Conservation (phyloP, 2,888 invertebrate genomes). For the Antitype chi region DNA sequence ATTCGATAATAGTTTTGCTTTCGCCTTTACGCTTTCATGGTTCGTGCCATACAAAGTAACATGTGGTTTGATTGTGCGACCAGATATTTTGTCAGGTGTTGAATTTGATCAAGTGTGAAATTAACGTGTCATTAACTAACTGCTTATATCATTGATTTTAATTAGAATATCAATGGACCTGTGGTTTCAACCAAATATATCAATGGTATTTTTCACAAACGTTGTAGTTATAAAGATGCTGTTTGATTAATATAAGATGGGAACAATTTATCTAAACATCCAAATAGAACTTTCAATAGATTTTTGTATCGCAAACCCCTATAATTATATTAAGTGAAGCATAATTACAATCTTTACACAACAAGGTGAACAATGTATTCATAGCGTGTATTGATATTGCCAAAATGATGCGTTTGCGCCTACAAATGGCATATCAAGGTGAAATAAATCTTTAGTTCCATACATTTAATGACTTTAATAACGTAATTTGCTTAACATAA, state of each 20-base stretch:
- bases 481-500: slow-evolving; percentile 34
- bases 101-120: slow-evolving; percentile 38
- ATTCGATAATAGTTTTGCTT: slow-evolving; percentile 70
- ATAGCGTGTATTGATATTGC: slow-evolving; percentile 36
- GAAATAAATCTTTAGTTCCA: slow-evolving; percentile 40
- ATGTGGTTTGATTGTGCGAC: slow-evolving; percentile 7
- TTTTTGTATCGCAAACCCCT: slow-evolving; percentile 5
- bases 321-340: slow-evolving; percentile 43
- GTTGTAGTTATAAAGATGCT: background rate
- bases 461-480: slow-evolving; percentile 47
- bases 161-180: slow-evolving; percentile 11
- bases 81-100: slow-evolving; percentile 30
- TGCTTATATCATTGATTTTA: slow-evolving; percentile 25
- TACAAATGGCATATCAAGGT: slow-evolving; percentile 56
- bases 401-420: slow-evolving; percentile 37
- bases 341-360: slow-evolving; percentile 38
- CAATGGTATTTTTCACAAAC: background rate
- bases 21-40: slow-evolving; percentile 79
- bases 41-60: slow-evolving; percentile 49
- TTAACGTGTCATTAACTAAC: slow-evolving; percentile 25
- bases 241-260: background rate
- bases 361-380: slow-evolving; percentile 39
- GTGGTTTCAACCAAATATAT: background rate
- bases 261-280: slow-evolving; percentile 18
- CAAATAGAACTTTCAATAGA: slow-evolving; percentile 29